A percentile compares a stretch with the other conserved stretches of the same genome.
Conservation (phyloP, 2,797 vertebrate species). For the Squalus acanthias region DNA sequence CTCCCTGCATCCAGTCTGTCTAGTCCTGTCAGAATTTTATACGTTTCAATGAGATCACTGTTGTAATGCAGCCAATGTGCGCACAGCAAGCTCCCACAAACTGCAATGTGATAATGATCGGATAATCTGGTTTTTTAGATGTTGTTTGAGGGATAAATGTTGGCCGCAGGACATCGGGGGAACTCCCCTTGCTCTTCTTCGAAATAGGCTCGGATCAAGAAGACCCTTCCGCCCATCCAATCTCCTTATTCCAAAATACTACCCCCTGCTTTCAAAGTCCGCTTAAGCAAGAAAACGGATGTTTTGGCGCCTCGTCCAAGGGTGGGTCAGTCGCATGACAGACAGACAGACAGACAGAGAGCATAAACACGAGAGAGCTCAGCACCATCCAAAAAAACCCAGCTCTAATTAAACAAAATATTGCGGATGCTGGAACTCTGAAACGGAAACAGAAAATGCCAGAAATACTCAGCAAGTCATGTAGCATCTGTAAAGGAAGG, state of each 20-base stretch:
- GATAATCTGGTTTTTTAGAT: not conserved
- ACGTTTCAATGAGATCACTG: not conserved
- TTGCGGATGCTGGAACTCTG: not conserved
- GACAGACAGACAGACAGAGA: no score
- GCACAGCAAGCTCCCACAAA: not conserved
- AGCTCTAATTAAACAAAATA: not conserved
- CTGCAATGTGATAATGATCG: not conserved
- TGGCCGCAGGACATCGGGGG: not conserved
- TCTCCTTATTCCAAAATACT: no score
- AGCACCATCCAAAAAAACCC: not conserved
- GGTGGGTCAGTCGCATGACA: not conserved
- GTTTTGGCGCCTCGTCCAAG: not conserved
- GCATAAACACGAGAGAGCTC: no score
- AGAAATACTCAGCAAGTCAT: no score
- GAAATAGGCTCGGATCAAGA: no score
- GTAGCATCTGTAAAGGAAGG: no score
- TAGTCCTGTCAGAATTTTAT: no score
- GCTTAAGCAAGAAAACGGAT: not conserved
- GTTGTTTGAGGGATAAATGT: not conserved
- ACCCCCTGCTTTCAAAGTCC: not conserved
- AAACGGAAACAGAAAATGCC: no score
- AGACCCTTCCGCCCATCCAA: no score
- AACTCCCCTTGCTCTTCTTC: no score
- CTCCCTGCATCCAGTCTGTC: no score
- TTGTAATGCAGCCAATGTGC: not conserved